Evolutionary conservation across 2,888 invertebrate species (phyloP).

Genomic region (Drosophila anomalata): DNA sequence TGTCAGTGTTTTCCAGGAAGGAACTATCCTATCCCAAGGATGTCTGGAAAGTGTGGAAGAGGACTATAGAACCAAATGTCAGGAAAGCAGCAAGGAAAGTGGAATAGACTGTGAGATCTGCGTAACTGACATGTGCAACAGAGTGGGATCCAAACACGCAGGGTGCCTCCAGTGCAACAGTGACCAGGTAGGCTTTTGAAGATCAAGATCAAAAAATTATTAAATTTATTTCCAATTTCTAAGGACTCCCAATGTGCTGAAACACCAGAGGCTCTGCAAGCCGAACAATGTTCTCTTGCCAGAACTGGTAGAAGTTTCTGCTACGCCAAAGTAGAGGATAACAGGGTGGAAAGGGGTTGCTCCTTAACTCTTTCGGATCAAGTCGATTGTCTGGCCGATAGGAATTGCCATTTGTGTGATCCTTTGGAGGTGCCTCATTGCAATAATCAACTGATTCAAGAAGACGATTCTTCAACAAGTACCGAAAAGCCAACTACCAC

Average conservation of each 20-base stretch:
- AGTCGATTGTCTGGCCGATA: slow-evolving; percentile 36
- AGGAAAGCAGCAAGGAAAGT: neutral
- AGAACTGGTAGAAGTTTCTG: slow-evolving; percentile 59
- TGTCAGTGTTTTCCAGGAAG: slow-evolving; percentile 67
- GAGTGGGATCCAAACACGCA: slow-evolving; percentile 41
- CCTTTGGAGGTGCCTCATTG: slow-evolving; percentile 43
- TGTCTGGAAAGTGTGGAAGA: slow-evolving; percentile 54
- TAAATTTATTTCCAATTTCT: rapidly evolving
- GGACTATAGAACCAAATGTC: slow-evolving; percentile 42
- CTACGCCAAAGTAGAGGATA: slow-evolving; percentile 37
- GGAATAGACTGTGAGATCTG: slow-evolving; percentile 53
- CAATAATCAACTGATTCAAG: slow-evolving; percentile 40
- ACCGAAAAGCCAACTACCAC: slow-evolving; percentile 15
- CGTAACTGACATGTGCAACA: slow-evolving; percentile 63
- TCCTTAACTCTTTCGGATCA: slow-evolving; percentile 48
- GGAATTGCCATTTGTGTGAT: slow-evolving; percentile 61
- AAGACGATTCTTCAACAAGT: slow-evolving; percentile 10
- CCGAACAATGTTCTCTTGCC: slow-evolving; percentile 47
- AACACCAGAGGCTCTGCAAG: slow-evolving; percentile 30
- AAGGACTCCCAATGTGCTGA: slow-evolving; percentile 47
- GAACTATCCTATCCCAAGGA: slow-evolving; percentile 66
- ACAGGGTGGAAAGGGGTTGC: slow-evolving; percentile 49
- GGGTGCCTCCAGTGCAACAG: slow-evolving; percentile 71
- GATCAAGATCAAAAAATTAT: too few relatives aligned
- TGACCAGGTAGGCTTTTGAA: slow-evolving; percentile 48